phyloP scores from a whole-genome alignment of 2,797 vertebrate genomes.

The Neoniphon sammara region DNA sequence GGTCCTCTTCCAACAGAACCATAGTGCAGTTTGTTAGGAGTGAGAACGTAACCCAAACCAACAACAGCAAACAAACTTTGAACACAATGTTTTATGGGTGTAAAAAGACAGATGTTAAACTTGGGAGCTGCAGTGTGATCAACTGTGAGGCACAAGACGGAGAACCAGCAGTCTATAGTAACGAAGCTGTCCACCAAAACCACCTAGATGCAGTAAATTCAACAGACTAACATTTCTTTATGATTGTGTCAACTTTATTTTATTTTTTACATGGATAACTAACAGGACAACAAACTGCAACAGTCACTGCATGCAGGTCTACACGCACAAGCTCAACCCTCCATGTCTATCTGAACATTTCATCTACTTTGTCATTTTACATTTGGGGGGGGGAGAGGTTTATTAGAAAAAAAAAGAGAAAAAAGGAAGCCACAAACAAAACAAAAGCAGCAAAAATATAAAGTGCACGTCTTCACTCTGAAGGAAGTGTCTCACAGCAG shows the following conservation, averaged over 20 bases:
- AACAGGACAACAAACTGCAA: constrained; percentile 53
- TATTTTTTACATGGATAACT: constrained; percentile 37
- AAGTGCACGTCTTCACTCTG: constrained; percentile 64
- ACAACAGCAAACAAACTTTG: too few species aligned
- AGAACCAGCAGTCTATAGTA: too few species aligned
- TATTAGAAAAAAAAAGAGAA: constrained; percentile 20
- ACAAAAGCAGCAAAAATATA: constrained; percentile 62
- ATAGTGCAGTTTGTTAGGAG: too few species aligned
- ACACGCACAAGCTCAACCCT: constrained; percentile 37
- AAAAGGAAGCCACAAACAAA: constrained; percentile 25
- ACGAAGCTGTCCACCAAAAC: too few species aligned
- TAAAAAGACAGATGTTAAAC: too few species aligned
- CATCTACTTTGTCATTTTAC: constrained; percentile 23
- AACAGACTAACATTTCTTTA: not conserved
- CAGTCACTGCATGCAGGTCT: constrained; percentile 69
- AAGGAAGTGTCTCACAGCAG: constrained; percentile 38
- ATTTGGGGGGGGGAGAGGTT: not conserved
- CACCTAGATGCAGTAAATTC: too few species aligned
- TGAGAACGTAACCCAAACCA: too few species aligned
- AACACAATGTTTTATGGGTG: too few species aligned
- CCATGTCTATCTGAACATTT: constrained; percentile 25
- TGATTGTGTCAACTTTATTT: constrained; percentile 43
- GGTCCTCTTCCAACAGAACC: too few species aligned
- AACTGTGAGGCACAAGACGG: too few species aligned
- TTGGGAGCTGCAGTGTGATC: too few species aligned